Evolutionary conservation across 1,140 invertebrate species (phyloP).

Genomic region (Augochlora pura): DNA sequence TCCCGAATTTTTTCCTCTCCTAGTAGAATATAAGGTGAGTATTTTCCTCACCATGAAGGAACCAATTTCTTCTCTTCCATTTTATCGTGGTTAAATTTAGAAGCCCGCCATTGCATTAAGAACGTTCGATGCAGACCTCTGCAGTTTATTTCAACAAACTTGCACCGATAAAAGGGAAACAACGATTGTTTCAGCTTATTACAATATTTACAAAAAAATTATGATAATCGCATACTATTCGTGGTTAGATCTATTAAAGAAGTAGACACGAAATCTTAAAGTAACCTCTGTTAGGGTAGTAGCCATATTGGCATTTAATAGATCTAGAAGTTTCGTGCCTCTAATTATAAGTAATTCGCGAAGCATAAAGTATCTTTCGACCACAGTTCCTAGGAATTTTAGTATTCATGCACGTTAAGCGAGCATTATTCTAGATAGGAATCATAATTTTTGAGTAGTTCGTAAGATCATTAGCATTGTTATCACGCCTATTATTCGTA

Average conservation of each 20-base stretch:
- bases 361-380: background rate
- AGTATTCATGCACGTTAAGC: too few species aligned
- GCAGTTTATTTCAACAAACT: background rate
- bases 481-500: background rate
- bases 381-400: too few species aligned
- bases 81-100: background rate
- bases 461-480: background rate
- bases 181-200: background rate
- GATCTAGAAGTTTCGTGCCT: background rate
- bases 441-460: background rate
- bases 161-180: background rate
- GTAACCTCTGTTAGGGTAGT: too few species aligned
- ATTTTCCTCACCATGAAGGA: background rate
- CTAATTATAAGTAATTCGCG: too few species aligned
- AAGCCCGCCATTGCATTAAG: background rate
- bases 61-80: background rate
- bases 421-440: too few species aligned
- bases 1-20: background rate
- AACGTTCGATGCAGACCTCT: background rate
- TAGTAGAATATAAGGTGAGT: background rate
- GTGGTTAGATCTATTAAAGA: too few species aligned
- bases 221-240: too few species aligned
- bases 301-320: background rate
- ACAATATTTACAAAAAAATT: too few species aligned
- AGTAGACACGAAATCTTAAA: too few species aligned